Conservation (phyloP, 2,888 invertebrate species). For the Nephrocerus scutellatus region DNA sequence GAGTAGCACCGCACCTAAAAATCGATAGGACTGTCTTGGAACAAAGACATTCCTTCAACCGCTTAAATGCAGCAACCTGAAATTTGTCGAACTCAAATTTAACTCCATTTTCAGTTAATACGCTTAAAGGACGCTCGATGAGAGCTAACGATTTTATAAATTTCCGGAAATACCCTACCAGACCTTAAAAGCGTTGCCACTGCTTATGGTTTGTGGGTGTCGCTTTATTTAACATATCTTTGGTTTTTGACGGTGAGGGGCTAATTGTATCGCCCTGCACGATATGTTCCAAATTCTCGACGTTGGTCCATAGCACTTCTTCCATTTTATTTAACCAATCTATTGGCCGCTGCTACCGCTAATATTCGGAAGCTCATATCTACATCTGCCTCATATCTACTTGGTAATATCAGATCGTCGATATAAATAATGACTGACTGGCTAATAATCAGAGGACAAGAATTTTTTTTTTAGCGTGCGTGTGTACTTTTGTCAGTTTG, state of each 20-base stretch:
- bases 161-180: neutral
- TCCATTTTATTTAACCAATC: constrained; percentile 1
- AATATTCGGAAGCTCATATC: too few relatives aligned
- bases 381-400: too few relatives aligned
- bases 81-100: too few relatives aligned
- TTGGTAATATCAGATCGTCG: neutral
- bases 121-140: neutral
- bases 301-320: neutral
- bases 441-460: neutral
- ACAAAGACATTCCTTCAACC: neutral
- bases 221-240: too few relatives aligned
- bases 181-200: neutral
- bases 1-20: neutral
- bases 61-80: too few relatives aligned
- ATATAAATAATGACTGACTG: neutral
- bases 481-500: too few relatives aligned
- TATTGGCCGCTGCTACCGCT: too few relatives aligned
- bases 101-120: neutral
- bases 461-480: too few relatives aligned
- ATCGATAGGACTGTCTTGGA: neutral
- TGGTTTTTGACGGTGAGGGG: too few relatives aligned
- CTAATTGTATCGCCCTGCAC: too few relatives aligned
- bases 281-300: neutral
- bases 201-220: too few relatives aligned
- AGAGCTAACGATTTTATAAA: neutral